A percentile compares a stretch with the other conserved stretches of the same genome.
Evolutionary conservation across 64 coral and sea anemone species (phyloP).

Genomic region (Dendronephthya gigantea): DNA sequence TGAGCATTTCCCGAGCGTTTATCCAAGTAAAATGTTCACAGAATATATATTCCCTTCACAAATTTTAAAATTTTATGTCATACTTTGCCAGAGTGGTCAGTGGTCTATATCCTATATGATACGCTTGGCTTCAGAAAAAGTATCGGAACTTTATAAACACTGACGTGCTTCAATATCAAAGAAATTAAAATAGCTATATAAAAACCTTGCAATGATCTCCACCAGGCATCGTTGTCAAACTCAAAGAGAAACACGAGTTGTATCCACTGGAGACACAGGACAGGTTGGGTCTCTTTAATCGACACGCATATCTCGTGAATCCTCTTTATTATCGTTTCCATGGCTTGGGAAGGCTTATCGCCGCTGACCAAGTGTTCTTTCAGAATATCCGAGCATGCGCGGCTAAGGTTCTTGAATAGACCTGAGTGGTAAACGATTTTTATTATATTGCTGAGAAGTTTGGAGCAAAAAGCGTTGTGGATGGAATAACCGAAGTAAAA

Average conservation of each 20-base stretch:
- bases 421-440: constrained; percentile 25
- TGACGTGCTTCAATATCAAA: too few relatives aligned
- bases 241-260: constrained; percentile 44
- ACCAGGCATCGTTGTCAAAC: constrained; percentile 29
- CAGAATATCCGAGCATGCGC: not conserved
- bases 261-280: constrained; percentile 59
- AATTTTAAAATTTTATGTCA: too few relatives aligned
- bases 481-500: too few relatives aligned
- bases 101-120: too few relatives aligned
- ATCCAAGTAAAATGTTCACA: too few relatives aligned
- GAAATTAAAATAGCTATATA: not conserved
- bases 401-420: constrained; percentile 41
- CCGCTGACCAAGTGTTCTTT: not conserved
- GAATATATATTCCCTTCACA: too few relatives aligned
- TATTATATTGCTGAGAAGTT: too few relatives aligned
- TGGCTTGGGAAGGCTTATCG: not conserved
- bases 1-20: too few relatives aligned
- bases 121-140: too few relatives aligned
- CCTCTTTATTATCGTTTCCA: not conserved
- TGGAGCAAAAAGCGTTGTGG: too few relatives aligned
- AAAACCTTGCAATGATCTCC: not conserved
- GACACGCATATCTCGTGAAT: constrained; percentile 34
- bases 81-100: too few relatives aligned
- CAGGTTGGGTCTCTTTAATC: constrained; percentile 42
- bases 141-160: too few relatives aligned